A percentile compares a stretch with the other conserved stretches of the same genome.
phyloP scores from a whole-genome alignment of 2,888 invertebrate genomes.

The Adela reaumurella region DNA sequence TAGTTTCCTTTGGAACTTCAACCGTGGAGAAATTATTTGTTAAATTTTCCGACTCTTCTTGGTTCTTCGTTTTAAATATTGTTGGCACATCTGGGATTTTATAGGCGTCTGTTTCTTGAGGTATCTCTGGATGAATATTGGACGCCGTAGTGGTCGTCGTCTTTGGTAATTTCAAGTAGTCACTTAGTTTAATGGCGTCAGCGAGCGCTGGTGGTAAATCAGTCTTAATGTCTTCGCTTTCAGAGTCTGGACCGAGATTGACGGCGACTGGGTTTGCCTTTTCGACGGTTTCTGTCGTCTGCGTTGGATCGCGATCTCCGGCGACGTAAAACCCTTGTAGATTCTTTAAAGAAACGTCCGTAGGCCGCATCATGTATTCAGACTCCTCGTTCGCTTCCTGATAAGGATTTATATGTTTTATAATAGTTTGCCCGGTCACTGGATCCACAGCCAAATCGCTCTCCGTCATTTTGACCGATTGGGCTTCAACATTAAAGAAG shows the following conservation, averaged over 20 bases:
- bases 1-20: too few relatives aligned
- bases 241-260: not conserved
- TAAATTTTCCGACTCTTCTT: too few relatives aligned
- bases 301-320: not conserved
- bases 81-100: too few relatives aligned
- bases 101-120: too few relatives aligned
- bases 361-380: conserved; percentile 4
- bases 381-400: not conserved
- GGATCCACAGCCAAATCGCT: conserved; percentile 11
- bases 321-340: conserved; percentile 10
- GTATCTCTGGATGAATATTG: too few relatives aligned
- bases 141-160: too few relatives aligned
- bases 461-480: conserved; percentile 8
- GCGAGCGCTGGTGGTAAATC: too few relatives aligned
- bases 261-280: conserved; percentile 6
- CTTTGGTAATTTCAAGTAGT: too few relatives aligned
- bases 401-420: conserved; percentile 7
- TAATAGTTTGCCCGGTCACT: conserved; percentile 10
- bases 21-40: too few relatives aligned
- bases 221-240: not conserved
- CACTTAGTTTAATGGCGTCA: too few relatives aligned
- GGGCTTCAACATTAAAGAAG: conserved; percentile 10
- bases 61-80: too few relatives aligned
- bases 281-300: conserved; percentile 3
- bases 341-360: conserved; percentile 6